These are phyloP conservation scores for Parnassius orleans DNA, from an alignment of 2,888 invertebrate species.

Conservation along the genomic window DNA sequence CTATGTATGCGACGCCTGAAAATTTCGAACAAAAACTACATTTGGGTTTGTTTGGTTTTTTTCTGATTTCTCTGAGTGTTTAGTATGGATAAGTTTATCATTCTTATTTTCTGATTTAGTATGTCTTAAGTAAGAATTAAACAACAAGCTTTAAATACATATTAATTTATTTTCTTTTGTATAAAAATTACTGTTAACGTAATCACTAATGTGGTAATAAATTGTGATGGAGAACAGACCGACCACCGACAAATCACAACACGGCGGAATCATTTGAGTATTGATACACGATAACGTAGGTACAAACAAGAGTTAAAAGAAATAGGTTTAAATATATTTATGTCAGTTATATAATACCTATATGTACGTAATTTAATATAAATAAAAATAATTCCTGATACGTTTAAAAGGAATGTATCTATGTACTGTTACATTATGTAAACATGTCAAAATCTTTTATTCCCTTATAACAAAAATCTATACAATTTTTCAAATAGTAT, in stretches of 20 bases:
- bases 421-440: slow-evolving; percentile 16
- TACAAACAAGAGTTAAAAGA: slow-evolving; percentile 21
- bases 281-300: slow-evolving; percentile 36
- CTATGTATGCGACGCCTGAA: too few relatives aligned
- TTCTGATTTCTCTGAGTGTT: too few relatives aligned
- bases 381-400: slow-evolving; percentile 23
- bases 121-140: background rate
- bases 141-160: slow-evolving; percentile 45
- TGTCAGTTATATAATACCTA: slow-evolving; percentile 14
- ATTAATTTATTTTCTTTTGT: slow-evolving; percentile 68
- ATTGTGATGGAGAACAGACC: slow-evolving; percentile 66
- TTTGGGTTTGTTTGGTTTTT: too few relatives aligned
- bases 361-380: slow-evolving; percentile 22
- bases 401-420: slow-evolving; percentile 17
- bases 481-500: slow-evolving; percentile 40
- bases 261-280: slow-evolving; percentile 57
- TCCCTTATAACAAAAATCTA: slow-evolving; percentile 37
- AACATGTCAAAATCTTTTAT: slow-evolving; percentile 3
- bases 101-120: background rate
- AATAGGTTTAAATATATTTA: slow-evolving; percentile 16
- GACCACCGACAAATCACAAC: slow-evolving; percentile 45
- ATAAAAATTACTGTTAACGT: slow-evolving; percentile 65
- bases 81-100: background rate
- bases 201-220: slow-evolving; percentile 71
- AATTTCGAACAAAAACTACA: too few relatives aligned